phyloP scores from a whole-genome alignment of 2,113 vertebrate genomes.

The Peucedramus taeniatus region DNA sequence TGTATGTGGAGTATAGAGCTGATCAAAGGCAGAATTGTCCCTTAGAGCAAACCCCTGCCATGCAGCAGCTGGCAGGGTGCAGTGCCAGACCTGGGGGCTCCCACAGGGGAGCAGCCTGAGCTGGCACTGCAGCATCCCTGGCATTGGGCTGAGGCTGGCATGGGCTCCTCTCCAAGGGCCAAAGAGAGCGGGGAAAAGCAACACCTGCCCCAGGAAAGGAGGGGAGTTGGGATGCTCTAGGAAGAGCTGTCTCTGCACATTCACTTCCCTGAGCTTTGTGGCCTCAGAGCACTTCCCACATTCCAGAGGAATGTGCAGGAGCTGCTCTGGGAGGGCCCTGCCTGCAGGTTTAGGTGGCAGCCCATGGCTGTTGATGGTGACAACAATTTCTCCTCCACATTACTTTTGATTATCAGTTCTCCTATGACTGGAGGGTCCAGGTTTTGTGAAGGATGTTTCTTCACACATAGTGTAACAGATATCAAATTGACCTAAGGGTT shows the following conservation, averaged over 20 bases:
- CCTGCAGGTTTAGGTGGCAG: background rate
- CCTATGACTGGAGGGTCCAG: background rate
- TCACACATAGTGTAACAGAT: slow-evolving; percentile 24
- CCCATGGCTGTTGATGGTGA: accelerated
- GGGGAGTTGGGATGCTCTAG: background rate
- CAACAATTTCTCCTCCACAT: background rate
- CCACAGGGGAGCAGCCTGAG: background rate
- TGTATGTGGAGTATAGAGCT: accelerated
- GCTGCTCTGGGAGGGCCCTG: background rate
- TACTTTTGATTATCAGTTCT: background rate
- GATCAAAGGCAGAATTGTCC: background rate
- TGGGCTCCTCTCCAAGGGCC: accelerated
- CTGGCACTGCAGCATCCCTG: background rate
- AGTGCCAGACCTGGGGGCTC: background rate
- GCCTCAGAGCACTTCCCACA: background rate
- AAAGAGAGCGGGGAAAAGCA: background rate
- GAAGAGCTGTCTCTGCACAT: accelerated
- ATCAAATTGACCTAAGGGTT: slow-evolving; percentile 43
- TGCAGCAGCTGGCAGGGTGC: accelerated
- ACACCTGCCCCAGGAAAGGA: accelerated
- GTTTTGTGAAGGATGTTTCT: slow-evolving; percentile 23
- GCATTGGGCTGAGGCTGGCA: accelerated
- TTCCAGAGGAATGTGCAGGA: accelerated
- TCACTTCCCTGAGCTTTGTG: accelerated
- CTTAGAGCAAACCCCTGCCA: background rate